Evolutionary conservation across 35 echinoderm and acorn worm species (phyloP), one percentile per base, ranked within the genome.

Genomic region (Eucidaris tribuloides): DNA sequence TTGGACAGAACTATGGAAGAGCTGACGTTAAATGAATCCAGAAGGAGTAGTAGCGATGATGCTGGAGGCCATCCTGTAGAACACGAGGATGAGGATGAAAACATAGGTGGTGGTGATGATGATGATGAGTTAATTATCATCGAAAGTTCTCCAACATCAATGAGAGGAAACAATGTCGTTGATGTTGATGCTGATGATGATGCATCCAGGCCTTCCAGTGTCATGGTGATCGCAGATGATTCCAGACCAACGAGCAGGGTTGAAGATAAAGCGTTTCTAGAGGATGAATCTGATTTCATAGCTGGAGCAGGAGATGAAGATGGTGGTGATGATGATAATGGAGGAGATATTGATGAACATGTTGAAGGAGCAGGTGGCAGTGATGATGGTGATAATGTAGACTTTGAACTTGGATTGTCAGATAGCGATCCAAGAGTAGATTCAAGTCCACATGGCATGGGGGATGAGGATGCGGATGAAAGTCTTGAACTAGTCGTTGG

Each of bases 1-100:
- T 74, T 74, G 9, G 36, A 74, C 68, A 14, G 68, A 33, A 74
- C 68, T 40, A 74, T 74, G 68, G 68, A 74, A 74, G 34, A 41
- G 15, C 68, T 74, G 11, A 17, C 68, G 22, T 20, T 74, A 19
- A 22, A 74, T 20, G 68, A 23, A 6, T 41, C 68, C 2, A 41
- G 34, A 74, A 20, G 28, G 7, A 74, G 68, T 40, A 9, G 1
- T 3, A n/a, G 7, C 44, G 41, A 38, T 13, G 68, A 74, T 35
- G 68, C 13, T 1, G n/a, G n/a, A n/a, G n/a, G n/a, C n/a, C n/a
- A n/a, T n/a, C n/a, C n/a, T n/a, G n/a, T n/a, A n/a, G n/a, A n/a
- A n/a, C n/a, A n/a, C n/a, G 68, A 44, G 41, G 68, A 74, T 24
- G 48, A 52, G n/a, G 48, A 52, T 52, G 48, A 52, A 11, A n/a